A percentile compares a stretch with the other conserved stretches of the same genome.
Conservation (phyloP, 2,113 vertebrate species). For the Phylloscopus trochilus region DNA sequence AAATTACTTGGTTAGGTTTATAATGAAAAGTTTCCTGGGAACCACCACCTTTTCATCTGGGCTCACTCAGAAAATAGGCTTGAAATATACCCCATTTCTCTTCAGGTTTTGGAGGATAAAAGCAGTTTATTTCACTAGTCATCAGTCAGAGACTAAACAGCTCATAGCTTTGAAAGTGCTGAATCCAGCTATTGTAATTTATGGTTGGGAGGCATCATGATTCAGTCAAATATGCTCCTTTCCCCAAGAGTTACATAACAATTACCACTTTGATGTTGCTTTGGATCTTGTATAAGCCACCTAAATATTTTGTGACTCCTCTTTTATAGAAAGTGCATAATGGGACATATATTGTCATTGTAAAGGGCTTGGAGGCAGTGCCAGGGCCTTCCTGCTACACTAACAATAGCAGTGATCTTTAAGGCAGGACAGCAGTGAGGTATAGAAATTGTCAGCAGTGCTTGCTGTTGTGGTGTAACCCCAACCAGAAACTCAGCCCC, state of each 20-base stretch:
- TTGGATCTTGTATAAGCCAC: not conserved
- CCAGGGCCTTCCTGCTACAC: not conserved
- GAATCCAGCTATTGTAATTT: not conserved
- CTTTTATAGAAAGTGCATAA: not conserved
- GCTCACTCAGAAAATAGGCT: not conserved
- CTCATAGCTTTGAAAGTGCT: not conserved
- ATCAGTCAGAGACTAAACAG: not conserved
- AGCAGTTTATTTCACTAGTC: constrained; percentile 4
- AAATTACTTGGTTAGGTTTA: not conserved
- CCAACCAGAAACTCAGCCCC: not conserved
- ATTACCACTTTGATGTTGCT: not conserved
- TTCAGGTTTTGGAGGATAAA: constrained; percentile 11
- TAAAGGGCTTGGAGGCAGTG: not conserved
- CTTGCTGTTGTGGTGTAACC: not conserved
- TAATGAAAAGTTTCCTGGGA: not conserved
- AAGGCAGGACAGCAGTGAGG: not conserved
- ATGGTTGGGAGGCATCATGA: not conserved
- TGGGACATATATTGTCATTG: not conserved
- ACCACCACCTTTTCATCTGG: not conserved
- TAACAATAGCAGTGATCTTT: not conserved
- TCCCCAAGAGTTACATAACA: not conserved
- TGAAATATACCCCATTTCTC: not conserved
- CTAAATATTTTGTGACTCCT: not conserved
- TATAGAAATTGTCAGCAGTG: not conserved
- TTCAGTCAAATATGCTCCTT: constrained; percentile 23